These are phyloP conservation scores for Odontomachus brunneus DNA, from an alignment of 1,140 invertebrate species.

Conservation along the genomic window DNA sequence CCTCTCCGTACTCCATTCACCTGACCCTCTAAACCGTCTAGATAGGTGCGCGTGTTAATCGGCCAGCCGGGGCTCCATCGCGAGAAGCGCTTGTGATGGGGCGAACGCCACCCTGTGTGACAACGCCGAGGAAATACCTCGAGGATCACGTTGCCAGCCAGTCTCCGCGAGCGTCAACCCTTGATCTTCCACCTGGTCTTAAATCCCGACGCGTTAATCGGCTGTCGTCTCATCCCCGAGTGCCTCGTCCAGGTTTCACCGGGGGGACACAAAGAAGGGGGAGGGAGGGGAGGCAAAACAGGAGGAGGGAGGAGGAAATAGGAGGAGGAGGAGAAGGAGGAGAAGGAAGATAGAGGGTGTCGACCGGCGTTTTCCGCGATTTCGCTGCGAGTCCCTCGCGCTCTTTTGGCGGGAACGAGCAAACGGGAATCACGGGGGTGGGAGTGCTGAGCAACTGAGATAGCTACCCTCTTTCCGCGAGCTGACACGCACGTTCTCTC, in stretches of 20 bases:
- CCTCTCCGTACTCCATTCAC: too few relatives aligned
- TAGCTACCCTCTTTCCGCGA: slow-evolving; percentile 7
- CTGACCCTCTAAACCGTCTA: too few relatives aligned
- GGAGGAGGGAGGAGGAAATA: not conserved
- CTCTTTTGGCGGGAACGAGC: slow-evolving; percentile 12
- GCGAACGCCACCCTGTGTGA: too few relatives aligned
- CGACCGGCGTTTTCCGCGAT: not conserved
- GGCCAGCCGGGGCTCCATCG: too few relatives aligned
- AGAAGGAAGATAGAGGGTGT: not conserved
- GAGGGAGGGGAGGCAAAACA: too few relatives aligned
- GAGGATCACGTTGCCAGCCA: slow-evolving; percentile 36
- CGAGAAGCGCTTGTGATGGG: too few relatives aligned
- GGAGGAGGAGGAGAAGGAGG: not conserved
- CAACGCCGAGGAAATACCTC: slow-evolving; percentile 34
- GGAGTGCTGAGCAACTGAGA: not conserved
- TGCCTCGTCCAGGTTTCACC: slow-evolving; percentile 29
- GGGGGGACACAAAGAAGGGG: not conserved
- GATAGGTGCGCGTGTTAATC: too few relatives aligned
- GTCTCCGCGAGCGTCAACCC: slow-evolving; percentile 27
- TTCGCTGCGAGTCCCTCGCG: not conserved
- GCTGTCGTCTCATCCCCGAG: slow-evolving; percentile 55
- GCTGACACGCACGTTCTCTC: slow-evolving; percentile 31
- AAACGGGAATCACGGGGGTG: not conserved
- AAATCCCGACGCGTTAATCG: slow-evolving; percentile 57
- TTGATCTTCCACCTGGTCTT: slow-evolving; percentile 42